Base-by-base conservation (phyloP, 2,888 invertebrate genomes). In the Odontomyia ornata region DNA sequence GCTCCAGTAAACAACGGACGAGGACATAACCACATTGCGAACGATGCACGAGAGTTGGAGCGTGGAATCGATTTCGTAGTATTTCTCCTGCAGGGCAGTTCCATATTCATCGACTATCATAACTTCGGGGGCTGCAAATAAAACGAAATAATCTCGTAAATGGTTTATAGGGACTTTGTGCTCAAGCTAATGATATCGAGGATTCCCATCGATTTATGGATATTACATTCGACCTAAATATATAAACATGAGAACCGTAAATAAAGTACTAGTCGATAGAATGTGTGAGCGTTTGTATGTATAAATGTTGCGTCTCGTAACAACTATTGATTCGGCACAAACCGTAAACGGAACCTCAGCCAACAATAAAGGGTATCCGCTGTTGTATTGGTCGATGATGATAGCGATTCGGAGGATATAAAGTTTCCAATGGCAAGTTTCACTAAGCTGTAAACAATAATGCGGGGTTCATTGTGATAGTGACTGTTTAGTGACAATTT, bases 21-120 rank as follows among this genome's bases (percentile, higher is more conserved):
- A 86, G 36, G 88, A 86, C 85, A 88, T 88, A 28, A 88, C 87
- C 79, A 89, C 88, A 82, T 88, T 88, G 2, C 88, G 86, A 76
- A 89, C 89, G 80, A 89, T 85, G 81, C 90, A 90, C 56, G 88
- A 88, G 76, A 90, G 83, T 80, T 89, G 89, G 73, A 90, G 86
- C 25, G 89, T 89, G 78, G 89, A 89, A 81, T 89, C 89, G 52
- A 88, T 88, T 83, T 89, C 89, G 82, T 89, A 89, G 82, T 88
- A 88, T 81, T 89, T 89, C 82, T 89, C 89, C 80, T 87, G 87
- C 75, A 90, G 84, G 46, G 88, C 87, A 80, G 87, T 85, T 1
- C 89, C 89, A 79, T 88, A 87, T 79, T 89, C 88, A 81, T 89
- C 89, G 65, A 89, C 86, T 80, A 90, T 89, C 83, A 88, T 86